Evolutionary conservation across 2,888 invertebrate species (phyloP).

Genomic region (Andrena bicolor): DNA sequence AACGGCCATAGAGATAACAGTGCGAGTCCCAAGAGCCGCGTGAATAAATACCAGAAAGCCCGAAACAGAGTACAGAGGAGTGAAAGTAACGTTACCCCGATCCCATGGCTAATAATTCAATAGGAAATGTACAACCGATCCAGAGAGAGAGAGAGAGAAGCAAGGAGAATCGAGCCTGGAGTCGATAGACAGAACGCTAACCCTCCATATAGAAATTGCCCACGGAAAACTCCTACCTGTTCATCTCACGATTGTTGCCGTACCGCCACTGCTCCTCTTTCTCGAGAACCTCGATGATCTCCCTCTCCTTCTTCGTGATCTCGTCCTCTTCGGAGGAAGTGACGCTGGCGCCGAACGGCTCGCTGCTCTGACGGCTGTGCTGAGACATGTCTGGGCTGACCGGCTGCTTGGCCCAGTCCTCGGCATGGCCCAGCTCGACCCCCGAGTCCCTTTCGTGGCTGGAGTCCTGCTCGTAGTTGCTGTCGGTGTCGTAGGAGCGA

Average conservation of each 20-base stretch:
- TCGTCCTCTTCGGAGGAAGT: conserved; percentile 93
- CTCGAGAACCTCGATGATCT: conserved; percentile 89
- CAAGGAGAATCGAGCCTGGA: conserved; percentile 12
- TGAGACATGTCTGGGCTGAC: conserved; percentile 85
- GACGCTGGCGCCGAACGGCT: conserved; percentile 90
- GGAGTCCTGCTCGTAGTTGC: conserved; percentile 85
- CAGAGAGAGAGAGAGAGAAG: conserved; percentile 20
- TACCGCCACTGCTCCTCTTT: conserved; percentile 88
- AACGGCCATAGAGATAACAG: neutral
- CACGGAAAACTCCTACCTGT: conserved; percentile 74
- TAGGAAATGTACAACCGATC: conserved; percentile 25
- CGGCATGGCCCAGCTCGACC: conserved; percentile 88
- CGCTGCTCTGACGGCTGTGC: conserved; percentile 93
- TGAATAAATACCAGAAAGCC: conserved; percentile 21
- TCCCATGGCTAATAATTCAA: conserved; percentile 12
- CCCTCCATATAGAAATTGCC: conserved; percentile 34
- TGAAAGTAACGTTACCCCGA: neutral
- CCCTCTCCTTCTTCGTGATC: conserved; percentile 88
- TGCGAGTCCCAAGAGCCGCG: neutral
- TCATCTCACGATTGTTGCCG: conserved; percentile 81
- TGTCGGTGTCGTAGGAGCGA: conserved; percentile 90
- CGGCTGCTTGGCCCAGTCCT: conserved; percentile 83
- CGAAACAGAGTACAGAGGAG: conserved; percentile 6
- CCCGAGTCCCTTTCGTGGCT: conserved; percentile 90
- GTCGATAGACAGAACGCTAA: conserved; percentile 23